Conservation (phyloP, 2,888 invertebrate species). For the Aphodius sticticus region DNA sequence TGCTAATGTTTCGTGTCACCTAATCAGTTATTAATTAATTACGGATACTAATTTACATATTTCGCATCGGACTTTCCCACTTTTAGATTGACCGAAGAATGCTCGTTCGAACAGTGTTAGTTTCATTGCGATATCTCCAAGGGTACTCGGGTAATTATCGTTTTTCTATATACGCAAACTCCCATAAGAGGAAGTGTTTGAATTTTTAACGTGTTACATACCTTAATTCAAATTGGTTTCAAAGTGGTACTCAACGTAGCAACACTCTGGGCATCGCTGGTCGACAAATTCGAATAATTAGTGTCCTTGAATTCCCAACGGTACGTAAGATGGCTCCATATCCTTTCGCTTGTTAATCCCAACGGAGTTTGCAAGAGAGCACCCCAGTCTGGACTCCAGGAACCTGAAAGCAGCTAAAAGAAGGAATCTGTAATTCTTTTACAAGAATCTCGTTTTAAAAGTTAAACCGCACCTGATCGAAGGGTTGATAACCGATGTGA, state of each 20-base stretch:
- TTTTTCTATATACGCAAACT: too few species aligned
- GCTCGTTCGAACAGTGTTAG: too few species aligned
- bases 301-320: constrained; percentile 63
- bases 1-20: too few species aligned
- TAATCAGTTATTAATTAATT: too few species aligned
- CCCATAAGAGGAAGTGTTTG: too few species aligned
- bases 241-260: constrained; percentile 50
- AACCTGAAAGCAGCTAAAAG: constrained; percentile 61
- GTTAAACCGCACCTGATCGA: constrained; percentile 71
- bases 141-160: too few species aligned
- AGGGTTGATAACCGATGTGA: constrained; percentile 76
- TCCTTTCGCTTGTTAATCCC: constrained; percentile 60
- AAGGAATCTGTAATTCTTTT: constrained; percentile 32
- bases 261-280: constrained; percentile 54
- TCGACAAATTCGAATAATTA: constrained; percentile 47
- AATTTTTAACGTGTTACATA: too few species aligned
- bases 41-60: too few species aligned
- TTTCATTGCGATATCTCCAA: too few species aligned
- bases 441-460: not conserved
- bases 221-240: constrained; percentile 42
- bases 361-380: constrained; percentile 61
- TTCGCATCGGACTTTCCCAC: too few species aligned
- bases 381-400: constrained; percentile 63
- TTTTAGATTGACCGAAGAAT: too few species aligned
- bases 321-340: constrained; percentile 60